Base-by-base conservation (phyloP, 2,888 invertebrate genomes). In the Ophion slaviceki region DNA sequence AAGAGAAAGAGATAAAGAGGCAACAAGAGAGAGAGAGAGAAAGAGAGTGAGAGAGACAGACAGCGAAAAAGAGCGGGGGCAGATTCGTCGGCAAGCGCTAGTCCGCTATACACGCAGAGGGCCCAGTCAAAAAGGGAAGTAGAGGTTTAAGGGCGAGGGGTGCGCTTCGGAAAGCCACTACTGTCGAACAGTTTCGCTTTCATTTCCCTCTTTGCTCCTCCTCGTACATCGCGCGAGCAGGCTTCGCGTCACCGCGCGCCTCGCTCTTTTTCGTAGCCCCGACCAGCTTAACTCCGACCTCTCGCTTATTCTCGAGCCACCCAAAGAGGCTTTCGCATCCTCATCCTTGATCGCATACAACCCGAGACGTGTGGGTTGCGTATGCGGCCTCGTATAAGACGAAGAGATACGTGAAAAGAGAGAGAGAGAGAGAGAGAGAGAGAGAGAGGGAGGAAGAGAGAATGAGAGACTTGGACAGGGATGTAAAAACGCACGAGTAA, bases 181-280 rank as follows among this genome's bases (percentile, higher is more conserved):
- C 94, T 93, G 91, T 88, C 90, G 90, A 92, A 93, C 92, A 92
- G 93, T 93, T 93, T 93, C 92, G 92, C 92, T 93, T 93, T 94
- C 93, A 92, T 92, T 93, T 92, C 90, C 92, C 92, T 92, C 91
- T 92, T 89, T 91, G 89, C 91, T 90, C 88, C 74, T 79, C 8
- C 45, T 45, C 45, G 8, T 45, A 45, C 6, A 45, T 45, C 45
- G 45, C 45, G 11, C 11, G 45, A 45, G 45, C 45, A 45, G 66
- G 77, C 47, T 57, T 45, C 88, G 86, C 83, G 84, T 62, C 59
- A 77, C 84, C 75, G n/a, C 76, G 40, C 61, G 11, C 57, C 70
- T 53, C 45, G 57, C 47, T 53, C 57, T 64, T 76, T 45, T 59
- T 24, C 53, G 20, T 36, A 45, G 76, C 86, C 59, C 53, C 14